Percentiles rank a stretch among this genome's conserved stretches.
Conservation (phyloP, 2,113 vertebrate species). For the Chrysochloris asiatica region DNA sequence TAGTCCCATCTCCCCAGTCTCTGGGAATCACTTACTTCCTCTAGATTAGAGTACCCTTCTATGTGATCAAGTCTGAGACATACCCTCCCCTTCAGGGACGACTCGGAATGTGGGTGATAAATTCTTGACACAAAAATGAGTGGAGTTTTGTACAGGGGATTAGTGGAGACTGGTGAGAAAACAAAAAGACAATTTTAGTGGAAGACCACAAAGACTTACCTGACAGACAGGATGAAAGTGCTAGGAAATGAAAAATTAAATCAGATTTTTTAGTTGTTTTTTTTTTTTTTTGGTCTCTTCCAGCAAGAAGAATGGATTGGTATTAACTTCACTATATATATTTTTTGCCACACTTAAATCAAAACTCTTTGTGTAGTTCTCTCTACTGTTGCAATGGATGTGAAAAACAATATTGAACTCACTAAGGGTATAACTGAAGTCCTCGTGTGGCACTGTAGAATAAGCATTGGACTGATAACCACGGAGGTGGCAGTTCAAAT, state of each 20-base stretch:
- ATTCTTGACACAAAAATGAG: neutral
- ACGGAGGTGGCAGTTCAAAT: too few relatives aligned
- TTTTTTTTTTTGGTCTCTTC: neutral
- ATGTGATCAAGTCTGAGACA: neutral
- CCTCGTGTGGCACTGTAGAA: too few relatives aligned
- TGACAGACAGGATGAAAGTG: neutral
- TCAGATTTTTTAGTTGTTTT: neutral
- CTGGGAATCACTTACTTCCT: neutral
- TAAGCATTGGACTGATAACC: too few relatives aligned
- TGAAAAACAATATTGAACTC: neutral
- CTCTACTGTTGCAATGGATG: neutral
- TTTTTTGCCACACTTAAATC: neutral
- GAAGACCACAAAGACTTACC: neutral
- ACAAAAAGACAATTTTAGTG: neutral
- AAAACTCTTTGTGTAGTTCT: neutral
- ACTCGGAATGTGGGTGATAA: neutral
- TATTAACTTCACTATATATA: neutral
- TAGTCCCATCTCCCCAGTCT: neutral
- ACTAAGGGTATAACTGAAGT: too few relatives aligned
- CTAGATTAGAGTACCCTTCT: neutral
- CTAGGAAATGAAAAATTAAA: neutral
- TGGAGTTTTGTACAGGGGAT: too few relatives aligned
- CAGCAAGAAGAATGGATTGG: neutral
- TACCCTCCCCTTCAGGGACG: neutral
- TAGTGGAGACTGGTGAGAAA: neutral